Conservation (phyloP, 2,888 invertebrate genomes). For the Glaucopsyche alexis region DNA sequence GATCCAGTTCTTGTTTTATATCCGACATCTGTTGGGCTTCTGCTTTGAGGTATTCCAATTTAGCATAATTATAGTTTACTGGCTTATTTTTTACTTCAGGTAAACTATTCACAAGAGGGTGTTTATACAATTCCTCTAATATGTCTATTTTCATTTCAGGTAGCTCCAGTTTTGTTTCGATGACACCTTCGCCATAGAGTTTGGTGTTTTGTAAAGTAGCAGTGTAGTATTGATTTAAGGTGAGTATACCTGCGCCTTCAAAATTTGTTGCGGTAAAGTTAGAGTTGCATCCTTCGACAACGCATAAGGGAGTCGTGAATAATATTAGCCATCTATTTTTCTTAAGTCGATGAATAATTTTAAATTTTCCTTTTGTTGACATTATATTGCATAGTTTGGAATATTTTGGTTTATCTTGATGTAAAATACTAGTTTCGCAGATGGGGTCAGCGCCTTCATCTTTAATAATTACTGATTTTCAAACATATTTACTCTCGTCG, state of each 20-base stretch:
- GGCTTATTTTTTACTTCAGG: not conserved
- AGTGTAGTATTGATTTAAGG: not conserved
- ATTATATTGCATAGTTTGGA: slow-evolving; percentile 5
- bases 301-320: not conserved
- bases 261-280: not conserved
- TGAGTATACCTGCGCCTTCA: not conserved
- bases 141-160: not conserved
- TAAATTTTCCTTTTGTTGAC: not conserved
- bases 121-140: not conserved
- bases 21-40: slow-evolving; percentile 15
- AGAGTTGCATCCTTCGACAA: not conserved
- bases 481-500: not conserved
- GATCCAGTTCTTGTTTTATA: slow-evolving; percentile 12
- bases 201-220: not conserved
- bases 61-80: not conserved
- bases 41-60: slow-evolving; percentile 3
- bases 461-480: not conserved
- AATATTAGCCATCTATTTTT: not conserved
- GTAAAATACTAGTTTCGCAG: slow-evolving; percentile 23
- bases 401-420: slow-evolving; percentile 19
- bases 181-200: not conserved
- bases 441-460: slow-evolving; percentile 17
- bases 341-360: not conserved
- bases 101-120: slow-evolving; percentile 1
- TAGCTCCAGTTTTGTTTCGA: not conserved